phyloP scores from a whole-genome alignment of 2,888 invertebrate species.

The Galerucella pusilla region DNA sequence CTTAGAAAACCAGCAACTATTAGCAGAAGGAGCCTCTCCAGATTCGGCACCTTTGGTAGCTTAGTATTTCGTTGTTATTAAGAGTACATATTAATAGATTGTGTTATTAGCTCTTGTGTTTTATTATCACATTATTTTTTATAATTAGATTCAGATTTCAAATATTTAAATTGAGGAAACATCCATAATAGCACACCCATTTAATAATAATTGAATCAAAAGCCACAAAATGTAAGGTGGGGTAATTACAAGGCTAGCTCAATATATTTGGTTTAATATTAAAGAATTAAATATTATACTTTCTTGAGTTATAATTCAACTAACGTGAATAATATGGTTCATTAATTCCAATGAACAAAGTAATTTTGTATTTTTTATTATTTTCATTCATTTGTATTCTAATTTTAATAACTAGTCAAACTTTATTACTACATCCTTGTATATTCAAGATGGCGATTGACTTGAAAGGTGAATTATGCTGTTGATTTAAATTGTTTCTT shows the following conservation, averaged over 20 bases:
- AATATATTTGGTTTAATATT: slow-evolving; percentile 13
- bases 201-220: slow-evolving; percentile 6
- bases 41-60: slow-evolving; percentile 59
- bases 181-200: background rate
- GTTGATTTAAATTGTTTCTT: slow-evolving; percentile 51
- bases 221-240: slow-evolving; percentile 8
- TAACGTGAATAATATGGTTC: background rate
- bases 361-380: background rate
- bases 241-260: slow-evolving; percentile 13
- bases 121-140: background rate
- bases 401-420: background rate
- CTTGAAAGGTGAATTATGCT: slow-evolving; percentile 48
- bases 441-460: slow-evolving; percentile 60
- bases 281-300: background rate
- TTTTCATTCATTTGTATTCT: background rate
- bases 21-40: slow-evolving; percentile 65
- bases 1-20: slow-evolving; percentile 63
- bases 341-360: background rate
- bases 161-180: background rate
- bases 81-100: slow-evolving; percentile 24
- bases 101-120: slow-evolving; percentile 7
- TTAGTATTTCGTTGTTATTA: slow-evolving; percentile 26
- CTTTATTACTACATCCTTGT: slow-evolving; percentile 38
- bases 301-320: background rate
- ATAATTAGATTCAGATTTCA: background rate